These are phyloP conservation scores for Limnothrissa miodon DNA, from an alignment of 2,113 vertebrate genomes.

Conservation along the genomic window DNA sequence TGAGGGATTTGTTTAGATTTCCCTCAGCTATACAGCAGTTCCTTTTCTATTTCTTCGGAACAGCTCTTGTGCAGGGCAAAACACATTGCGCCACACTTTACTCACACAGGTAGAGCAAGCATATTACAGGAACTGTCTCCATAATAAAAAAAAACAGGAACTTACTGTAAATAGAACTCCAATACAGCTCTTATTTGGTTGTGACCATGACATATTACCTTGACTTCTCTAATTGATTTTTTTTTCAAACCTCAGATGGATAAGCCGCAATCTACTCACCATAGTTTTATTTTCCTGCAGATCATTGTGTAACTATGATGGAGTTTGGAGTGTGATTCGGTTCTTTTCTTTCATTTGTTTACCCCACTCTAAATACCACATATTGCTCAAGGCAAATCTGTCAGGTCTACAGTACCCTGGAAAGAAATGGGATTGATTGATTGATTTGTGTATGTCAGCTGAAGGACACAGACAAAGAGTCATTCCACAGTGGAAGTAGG, in stretches of 20 bases:
- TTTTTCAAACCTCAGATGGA: conserved; percentile 42
- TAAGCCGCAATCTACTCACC: background rate
- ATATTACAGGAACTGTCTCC: background rate
- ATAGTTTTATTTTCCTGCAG: conserved; percentile 33
- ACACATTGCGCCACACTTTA: background rate
- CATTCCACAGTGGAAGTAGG: conserved; percentile 32
- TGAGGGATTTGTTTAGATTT: conserved; percentile 30
- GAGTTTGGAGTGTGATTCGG: conserved; percentile 66
- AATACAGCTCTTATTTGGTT: background rate
- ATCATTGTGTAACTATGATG: conserved; percentile 40
- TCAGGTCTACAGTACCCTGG: conserved; percentile 56
- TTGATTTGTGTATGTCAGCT: conserved; percentile 75
- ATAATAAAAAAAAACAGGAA: background rate
- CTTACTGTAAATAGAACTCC: background rate
- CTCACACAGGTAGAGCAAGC: background rate
- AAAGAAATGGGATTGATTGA: conserved; percentile 71
- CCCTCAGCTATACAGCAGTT: background rate
- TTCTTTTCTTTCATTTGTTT: conserved; percentile 26
- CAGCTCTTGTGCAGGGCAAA: background rate
- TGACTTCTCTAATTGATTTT: conserved; percentile 33
- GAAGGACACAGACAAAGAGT: conserved; percentile 70
- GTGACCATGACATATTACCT: conserved; percentile 20
- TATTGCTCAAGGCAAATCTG: conserved; percentile 55
- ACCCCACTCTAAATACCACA: conserved; percentile 38
- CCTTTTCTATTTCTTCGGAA: background rate